Percentiles rank a stretch among this genome's conserved stretches.
Evolutionary conservation across 2,888 invertebrate species (phyloP).

Genomic region (Drosophila anceps): DNA sequence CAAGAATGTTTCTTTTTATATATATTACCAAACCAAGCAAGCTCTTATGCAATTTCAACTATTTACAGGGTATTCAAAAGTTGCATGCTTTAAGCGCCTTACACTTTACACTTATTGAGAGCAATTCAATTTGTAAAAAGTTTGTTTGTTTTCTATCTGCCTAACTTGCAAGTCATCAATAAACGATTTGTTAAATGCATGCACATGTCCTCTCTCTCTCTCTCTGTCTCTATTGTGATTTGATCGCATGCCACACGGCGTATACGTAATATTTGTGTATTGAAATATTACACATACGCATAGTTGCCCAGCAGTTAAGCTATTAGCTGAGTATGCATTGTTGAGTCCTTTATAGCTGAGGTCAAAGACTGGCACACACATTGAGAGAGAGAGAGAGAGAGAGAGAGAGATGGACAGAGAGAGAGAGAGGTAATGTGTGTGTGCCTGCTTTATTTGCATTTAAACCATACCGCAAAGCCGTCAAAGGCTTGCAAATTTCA

Average conservation of each 20-base stretch:
- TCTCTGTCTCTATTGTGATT: conserved; percentile 1
- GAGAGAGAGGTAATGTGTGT: background rate
- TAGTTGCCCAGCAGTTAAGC: background rate
- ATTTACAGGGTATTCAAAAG: conserved; percentile 10
- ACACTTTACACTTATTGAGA: conserved; percentile 3
- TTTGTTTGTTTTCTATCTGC: conserved; percentile 14
- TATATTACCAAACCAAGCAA: background rate
- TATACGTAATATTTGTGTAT: conserved; percentile 43
- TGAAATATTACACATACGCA: conserved; percentile 14
- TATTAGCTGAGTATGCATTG: conserved; percentile 6
- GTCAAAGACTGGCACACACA: background rate
- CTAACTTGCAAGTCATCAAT: conserved; percentile 29
- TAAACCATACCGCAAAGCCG: conserved; percentile 40
- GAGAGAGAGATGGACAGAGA: background rate
- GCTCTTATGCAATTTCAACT: fast-evolving
- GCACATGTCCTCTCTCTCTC: too few species aligned
- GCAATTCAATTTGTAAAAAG: conserved; percentile 31
- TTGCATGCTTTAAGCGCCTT: conserved; percentile 12
- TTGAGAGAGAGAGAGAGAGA: background rate
- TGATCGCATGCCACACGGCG: conserved; percentile 24
- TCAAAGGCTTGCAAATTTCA: conserved; percentile 58
- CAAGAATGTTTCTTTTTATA: background rate
- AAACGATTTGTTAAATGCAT: conserved; percentile 30
- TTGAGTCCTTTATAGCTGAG: background rate
- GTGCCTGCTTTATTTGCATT: conserved; percentile 33